These are phyloP conservation scores for Leptinotarsa juncta DNA, from an alignment of 2,888 invertebrate species.

Conservation along the genomic window DNA sequence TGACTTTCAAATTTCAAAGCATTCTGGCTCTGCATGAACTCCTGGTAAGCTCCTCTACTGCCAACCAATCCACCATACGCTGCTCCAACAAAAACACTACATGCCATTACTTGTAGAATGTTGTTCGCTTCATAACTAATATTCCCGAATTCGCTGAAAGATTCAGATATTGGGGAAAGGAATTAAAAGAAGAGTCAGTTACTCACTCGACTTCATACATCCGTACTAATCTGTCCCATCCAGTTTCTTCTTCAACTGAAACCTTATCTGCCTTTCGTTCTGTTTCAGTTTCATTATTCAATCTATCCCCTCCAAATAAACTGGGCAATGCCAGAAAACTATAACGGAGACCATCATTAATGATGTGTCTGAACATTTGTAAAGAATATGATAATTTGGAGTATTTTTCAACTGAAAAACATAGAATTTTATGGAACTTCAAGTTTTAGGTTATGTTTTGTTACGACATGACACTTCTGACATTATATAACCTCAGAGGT, in stretches of 20 bases:
- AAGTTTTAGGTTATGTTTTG: not conserved
- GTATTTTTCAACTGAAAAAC: not conserved
- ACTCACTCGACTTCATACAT: constrained; percentile 68
- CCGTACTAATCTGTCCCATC: constrained; percentile 67
- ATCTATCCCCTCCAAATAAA: constrained; percentile 42
- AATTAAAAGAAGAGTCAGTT: not conserved
- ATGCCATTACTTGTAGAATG: constrained; percentile 70
- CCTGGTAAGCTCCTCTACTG: constrained; percentile 72
- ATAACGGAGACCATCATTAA: constrained; percentile 16
- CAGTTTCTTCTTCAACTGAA: constrained; percentile 58
- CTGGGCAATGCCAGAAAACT: constrained; percentile 40
- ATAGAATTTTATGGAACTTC: not conserved
- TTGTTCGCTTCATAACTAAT: constrained; percentile 73
- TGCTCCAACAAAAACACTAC: constrained; percentile 74
- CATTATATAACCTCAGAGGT: constrained; percentile 3
- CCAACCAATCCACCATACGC: constrained; percentile 74
- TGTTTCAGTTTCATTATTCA: constrained; percentile 47
- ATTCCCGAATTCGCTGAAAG: constrained; percentile 75
- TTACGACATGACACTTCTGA: not conserved
- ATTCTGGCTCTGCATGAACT: constrained; percentile 80
- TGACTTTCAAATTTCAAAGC: constrained; percentile 77
- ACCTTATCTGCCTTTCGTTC: constrained; percentile 45
- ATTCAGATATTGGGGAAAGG: constrained; percentile 2
- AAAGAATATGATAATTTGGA: not conserved
- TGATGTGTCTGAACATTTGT: not conserved